Percentiles rank a stretch among this genome's conserved stretches.
Evolutionary conservation across 2,113 vertebrate genomes (phyloP).

Genomic region (Stercorarius parasiticus): DNA sequence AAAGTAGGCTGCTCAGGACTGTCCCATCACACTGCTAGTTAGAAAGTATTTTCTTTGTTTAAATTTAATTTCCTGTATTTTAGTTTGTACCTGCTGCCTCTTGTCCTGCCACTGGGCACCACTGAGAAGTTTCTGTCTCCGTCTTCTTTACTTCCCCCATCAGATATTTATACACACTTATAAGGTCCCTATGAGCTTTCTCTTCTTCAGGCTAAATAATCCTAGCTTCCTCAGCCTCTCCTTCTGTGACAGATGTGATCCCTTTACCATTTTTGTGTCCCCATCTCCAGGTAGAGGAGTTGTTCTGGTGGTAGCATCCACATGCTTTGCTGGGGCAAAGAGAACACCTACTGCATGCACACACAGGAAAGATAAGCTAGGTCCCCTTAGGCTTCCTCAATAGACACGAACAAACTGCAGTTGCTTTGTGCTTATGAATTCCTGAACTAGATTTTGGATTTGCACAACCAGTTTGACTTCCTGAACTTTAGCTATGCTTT

Average conservation of each 20-base stretch:
- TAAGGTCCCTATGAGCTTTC: neutral
- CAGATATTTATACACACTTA: neutral
- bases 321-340: neutral
- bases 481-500: neutral
- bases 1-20: neutral
- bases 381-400: neutral
- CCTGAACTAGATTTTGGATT: neutral
- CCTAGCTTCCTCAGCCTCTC: neutral
- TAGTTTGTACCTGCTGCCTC: neutral
- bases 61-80: neutral
- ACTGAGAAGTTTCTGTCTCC: neutral
- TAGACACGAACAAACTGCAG: neutral
- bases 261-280: neutral
- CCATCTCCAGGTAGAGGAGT: neutral
- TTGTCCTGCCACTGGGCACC: neutral
- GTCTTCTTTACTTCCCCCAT: neutral
- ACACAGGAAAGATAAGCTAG: neutral
- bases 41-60: neutral
- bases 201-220: neutral
- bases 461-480: neutral
- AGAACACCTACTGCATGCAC: neutral
- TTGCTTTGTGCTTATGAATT: neutral
- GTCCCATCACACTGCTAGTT: neutral
- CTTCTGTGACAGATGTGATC: neutral
- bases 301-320: neutral